Percentiles rank a stretch among this genome's conserved stretches.
Evolutionary conservation across 1,140 invertebrate species (phyloP).

Genomic region (Akabosia matsudoensis): DNA sequence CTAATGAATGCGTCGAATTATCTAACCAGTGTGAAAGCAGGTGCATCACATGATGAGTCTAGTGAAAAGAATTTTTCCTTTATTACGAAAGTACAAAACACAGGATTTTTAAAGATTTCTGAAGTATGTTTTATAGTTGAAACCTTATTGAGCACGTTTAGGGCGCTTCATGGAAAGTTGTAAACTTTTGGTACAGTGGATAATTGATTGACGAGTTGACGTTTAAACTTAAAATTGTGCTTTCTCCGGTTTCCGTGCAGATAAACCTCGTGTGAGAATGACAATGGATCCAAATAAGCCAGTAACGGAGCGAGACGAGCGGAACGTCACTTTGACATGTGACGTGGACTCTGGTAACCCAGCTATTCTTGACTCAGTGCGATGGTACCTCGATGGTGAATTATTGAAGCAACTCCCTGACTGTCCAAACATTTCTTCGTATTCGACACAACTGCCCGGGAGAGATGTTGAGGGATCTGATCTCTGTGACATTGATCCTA

Average conservation of each 20-base stretch:
- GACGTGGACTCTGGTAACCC: conserved; percentile 64
- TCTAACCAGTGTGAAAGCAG: no score
- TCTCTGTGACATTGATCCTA: conserved; percentile 55
- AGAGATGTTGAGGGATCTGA: conserved; percentile 49
- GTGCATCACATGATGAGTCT: no score
- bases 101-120: no score
- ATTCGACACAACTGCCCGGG: conserved; percentile 50
- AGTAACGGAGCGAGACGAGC: conserved; percentile 66
- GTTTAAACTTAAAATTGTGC: not conserved
- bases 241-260: conserved; percentile 55
- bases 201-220: not conserved
- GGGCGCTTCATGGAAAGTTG: not conserved
- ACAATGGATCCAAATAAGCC: conserved; percentile 70
- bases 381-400: conserved; percentile 78
- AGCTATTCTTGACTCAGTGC: conserved; percentile 53
- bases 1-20: no score
- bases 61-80: no score
- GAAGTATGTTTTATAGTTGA: no score
- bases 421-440: conserved; percentile 58
- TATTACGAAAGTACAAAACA: no score
- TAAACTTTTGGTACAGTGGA: not conserved
- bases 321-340: conserved; percentile 77
- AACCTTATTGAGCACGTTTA: no score
- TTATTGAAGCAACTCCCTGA: conserved; percentile 79
- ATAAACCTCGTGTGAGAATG: conserved; percentile 71